A percentile compares a stretch with the other conserved stretches of the same genome.
These are phyloP conservation scores for Sylvilagus bachmani DNA, from an alignment of 2,113 vertebrate genomes.

Conservation along the genomic window DNA sequence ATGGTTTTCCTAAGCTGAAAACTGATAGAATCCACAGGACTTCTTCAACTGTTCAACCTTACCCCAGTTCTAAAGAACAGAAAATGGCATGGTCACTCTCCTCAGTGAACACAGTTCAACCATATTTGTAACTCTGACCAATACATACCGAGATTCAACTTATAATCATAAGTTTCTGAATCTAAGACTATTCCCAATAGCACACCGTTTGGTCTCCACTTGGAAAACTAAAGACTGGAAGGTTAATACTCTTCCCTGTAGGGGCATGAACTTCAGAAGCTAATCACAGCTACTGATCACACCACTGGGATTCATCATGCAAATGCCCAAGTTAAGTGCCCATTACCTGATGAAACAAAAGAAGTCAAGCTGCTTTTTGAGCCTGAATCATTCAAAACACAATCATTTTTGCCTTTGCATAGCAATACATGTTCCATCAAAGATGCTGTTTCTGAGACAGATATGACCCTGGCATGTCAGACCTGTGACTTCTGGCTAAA, in stretches of 20 bases:
- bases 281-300: constrained; percentile 56
- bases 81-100: background rate
- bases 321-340: constrained; percentile 49
- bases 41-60: background rate
- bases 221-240: constrained; percentile 58
- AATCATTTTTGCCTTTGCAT: background rate
- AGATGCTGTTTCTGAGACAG: background rate
- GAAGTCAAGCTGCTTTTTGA: background rate
- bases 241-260: background rate
- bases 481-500: background rate
- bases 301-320: constrained; percentile 54
- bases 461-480: background rate
- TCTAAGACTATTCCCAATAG: background rate
- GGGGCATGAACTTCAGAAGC: constrained; percentile 21
- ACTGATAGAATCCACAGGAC: background rate
- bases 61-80: background rate
- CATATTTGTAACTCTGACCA: background rate
- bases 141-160: background rate
- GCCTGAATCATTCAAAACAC: background rate
- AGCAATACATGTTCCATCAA: background rate
- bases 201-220: background rate
- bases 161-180: background rate
- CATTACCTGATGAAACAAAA: constrained; percentile 43
- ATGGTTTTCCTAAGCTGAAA: background rate
- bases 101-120: background rate